Base-by-base conservation (phyloP, 2,797 vertebrate species). In the Myotis daubentonii region DNA sequence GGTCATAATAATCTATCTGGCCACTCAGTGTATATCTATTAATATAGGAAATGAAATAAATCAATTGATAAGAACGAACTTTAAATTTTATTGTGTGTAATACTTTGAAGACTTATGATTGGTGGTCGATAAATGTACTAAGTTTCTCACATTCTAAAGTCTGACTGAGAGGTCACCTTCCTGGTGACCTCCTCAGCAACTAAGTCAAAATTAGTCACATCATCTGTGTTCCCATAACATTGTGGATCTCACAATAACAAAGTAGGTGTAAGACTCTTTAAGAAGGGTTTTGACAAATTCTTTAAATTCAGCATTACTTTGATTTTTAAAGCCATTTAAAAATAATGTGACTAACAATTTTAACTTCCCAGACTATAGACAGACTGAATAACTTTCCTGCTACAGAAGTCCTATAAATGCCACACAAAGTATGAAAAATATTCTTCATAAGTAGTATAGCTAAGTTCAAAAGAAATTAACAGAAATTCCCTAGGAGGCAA, bases 361-460 rank as follows among this genome's bases (percentile, higher is more conserved):
- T 33, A 78, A 62, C 79, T 87, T 44, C 30, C 28, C 33, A 92
- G 30, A 81, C 9, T 65, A 38, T 89, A 62, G 60, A 72, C 38
- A 89, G 20, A 51, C 38, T 75, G 17, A 78, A 79, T 91, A 72
- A 94, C 49, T 79, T 95, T 36, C 15, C 33, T 49, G 23, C n/a
- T 87, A 36, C 19, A 87, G 91, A 94, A 82, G 15, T 87, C 79
- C 15, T 72, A 47, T 80, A 89, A 93, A 76, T 87, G 55, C n/a
- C 84, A 84, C 38, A 81, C 20, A 91, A 87, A 83, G 62, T 47
- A 60, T 49, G 83, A 91, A 94, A 88, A 75, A 72, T 87, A 81
- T 55, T 76, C 36, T 85, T 72, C 28, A 41, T 16, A 62, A 62
- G 12, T 38, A 75, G n/a, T 36, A 71, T 62, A 84, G 44, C 33